phyloP scores from a whole-genome alignment of 2,113 vertebrate genomes.

The Cyprinodon brontotheroides region DNA sequence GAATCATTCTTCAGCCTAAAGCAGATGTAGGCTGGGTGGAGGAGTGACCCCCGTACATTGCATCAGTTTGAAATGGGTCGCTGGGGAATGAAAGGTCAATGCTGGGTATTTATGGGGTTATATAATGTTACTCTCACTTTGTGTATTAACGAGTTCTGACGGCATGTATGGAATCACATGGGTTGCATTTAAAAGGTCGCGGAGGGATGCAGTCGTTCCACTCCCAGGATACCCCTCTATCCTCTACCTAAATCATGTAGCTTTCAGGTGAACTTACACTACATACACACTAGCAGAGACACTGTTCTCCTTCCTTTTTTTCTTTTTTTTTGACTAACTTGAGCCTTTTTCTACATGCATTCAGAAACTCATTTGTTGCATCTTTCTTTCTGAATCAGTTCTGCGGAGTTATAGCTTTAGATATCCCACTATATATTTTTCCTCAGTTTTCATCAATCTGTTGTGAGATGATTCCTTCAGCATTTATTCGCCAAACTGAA shows the following conservation, averaged over 20 bases:
- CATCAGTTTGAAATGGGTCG: not conserved
- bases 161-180: not conserved
- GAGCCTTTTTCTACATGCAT: not conserved
- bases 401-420: not conserved
- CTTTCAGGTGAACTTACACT: conserved; percentile 18
- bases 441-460: conserved; percentile 43
- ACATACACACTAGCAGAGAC: conserved; percentile 28
- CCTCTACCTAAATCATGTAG: not conserved
- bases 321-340: conserved; percentile 14
- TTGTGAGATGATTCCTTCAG: conserved; percentile 75
- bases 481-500: conserved; percentile 21
- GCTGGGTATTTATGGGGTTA: conserved; percentile 8
- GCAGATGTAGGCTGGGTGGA: conserved; percentile 11
- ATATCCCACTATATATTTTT: conserved; percentile 49
- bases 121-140: not conserved
- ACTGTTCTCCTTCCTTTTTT: conserved; percentile 11
- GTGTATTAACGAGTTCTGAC: conserved; percentile 5
- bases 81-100: conserved; percentile 2
- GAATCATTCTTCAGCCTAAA: not conserved
- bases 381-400: conserved; percentile 9
- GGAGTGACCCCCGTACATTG: not conserved
- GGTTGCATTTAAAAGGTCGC: conserved; percentile 13
- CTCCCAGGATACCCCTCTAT: not conserved
- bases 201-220: conserved; percentile 14
- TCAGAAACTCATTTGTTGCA: not conserved